Conservation (phyloP, 2,113 vertebrate genomes). For the Planiliza haematocheilus region DNA sequence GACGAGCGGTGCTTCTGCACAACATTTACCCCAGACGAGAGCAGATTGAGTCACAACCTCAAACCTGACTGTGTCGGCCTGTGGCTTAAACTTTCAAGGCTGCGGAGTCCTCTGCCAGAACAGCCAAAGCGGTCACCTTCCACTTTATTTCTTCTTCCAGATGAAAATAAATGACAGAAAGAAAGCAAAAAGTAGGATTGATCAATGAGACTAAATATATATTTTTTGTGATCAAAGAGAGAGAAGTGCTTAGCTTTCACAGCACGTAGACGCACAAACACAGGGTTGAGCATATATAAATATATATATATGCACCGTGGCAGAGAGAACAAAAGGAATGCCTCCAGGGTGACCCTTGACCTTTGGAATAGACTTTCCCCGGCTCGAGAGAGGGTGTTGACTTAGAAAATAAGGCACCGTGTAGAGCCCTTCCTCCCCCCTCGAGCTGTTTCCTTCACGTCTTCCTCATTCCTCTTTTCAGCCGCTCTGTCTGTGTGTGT, state of each 20-base stretch:
- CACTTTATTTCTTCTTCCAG: conserved; percentile 9
- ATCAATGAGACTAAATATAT: conserved; percentile 29
- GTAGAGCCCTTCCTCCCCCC: conserved; percentile 71
- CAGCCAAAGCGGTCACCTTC: not conserved
- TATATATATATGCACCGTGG: conserved; percentile 45
- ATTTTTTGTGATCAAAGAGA: not conserved
- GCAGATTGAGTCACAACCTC: conserved; percentile 5
- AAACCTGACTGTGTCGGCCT: not conserved
- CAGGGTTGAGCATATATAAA: conserved; percentile 35
- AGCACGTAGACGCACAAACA: not conserved
- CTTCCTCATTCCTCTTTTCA: conserved; percentile 65
- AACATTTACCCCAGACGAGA: conserved; percentile 2
- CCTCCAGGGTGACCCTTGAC: conserved; percentile 76
- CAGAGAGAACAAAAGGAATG: conserved; percentile 77
- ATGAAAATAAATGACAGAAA: not conserved
- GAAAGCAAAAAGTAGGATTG: conserved; percentile 12
- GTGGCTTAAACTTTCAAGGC: not conserved
- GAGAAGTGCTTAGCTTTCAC: conserved; percentile 13
- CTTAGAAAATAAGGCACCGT: conserved; percentile 76
- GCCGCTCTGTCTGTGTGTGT: conserved; percentile 12
- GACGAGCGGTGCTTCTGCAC: not conserved
- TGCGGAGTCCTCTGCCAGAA: not conserved
- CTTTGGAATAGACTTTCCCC: conserved; percentile 77
- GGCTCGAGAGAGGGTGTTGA: conserved; percentile 75
- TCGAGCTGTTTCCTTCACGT: conserved; percentile 64